phyloP scores from a whole-genome alignment of 2,113 vertebrate genomes.

The Zingel zingel region DNA sequence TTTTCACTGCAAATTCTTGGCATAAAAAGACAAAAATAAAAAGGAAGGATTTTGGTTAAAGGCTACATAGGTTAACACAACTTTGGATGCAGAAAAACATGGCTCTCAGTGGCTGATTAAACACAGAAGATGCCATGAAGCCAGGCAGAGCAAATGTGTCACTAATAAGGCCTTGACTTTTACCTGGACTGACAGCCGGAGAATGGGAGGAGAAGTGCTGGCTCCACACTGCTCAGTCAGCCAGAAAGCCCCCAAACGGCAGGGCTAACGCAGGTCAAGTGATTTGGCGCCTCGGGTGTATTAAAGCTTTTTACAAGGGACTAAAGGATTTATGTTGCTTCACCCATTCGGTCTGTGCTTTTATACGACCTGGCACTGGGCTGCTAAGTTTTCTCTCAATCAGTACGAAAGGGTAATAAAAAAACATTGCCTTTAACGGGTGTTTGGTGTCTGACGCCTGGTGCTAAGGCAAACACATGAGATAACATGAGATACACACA shows the following conservation, averaged over 20 bases:
- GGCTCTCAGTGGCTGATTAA: slow-evolving; percentile 65
- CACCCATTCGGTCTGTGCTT: slow-evolving; percentile 67
- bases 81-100: slow-evolving; percentile 3
- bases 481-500: slow-evolving; percentile 54
- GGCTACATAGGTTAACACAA: too few species aligned
- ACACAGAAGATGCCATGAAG: slow-evolving; percentile 71
- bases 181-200: slow-evolving; percentile 88
- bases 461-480: slow-evolving; percentile 63
- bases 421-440: slow-evolving; percentile 63
- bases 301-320: slow-evolving; percentile 88
- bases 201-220: slow-evolving; percentile 83
- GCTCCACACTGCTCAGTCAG: slow-evolving; percentile 84
- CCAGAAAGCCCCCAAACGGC: slow-evolving; percentile 84
- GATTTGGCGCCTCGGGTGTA: slow-evolving; percentile 90
- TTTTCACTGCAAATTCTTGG: background rate
- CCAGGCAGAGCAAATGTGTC: slow-evolving; percentile 73
- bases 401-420: slow-evolving; percentile 81
- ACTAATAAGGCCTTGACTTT: slow-evolving; percentile 86
- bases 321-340: slow-evolving; percentile 83
- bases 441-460: slow-evolving; percentile 68
- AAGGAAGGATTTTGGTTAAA: background rate
- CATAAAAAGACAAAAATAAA: background rate
- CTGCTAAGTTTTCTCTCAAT: slow-evolving; percentile 78
- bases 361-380: slow-evolving; percentile 80
- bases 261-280: slow-evolving; percentile 89